Evolutionary conservation across 2,797 vertebrate genomes (phyloP).

Genomic region (Esox lucius): DNA sequence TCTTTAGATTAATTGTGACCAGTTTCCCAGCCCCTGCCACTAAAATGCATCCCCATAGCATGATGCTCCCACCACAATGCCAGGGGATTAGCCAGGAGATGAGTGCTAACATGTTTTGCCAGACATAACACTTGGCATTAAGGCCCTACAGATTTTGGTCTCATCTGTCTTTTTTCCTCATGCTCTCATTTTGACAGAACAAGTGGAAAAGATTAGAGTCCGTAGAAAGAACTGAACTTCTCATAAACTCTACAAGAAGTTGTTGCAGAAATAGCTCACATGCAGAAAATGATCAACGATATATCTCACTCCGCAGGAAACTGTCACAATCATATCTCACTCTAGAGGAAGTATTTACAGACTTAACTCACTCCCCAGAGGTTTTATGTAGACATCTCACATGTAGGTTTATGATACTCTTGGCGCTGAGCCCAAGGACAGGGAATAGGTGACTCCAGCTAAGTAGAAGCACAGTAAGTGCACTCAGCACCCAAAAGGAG

Average conservation of each 20-base stretch:
- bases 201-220: too few relatives aligned
- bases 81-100: too few relatives aligned
- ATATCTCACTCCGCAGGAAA: slow-evolving; percentile 45
- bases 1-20: too few relatives aligned
- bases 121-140: too few relatives aligned
- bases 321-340: slow-evolving; percentile 10
- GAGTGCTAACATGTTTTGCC: too few relatives aligned
- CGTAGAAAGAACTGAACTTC: background rate
- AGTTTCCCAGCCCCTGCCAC: too few relatives aligned
- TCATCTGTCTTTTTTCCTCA: background rate
- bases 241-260: background rate
- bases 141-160: too few relatives aligned
- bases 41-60: too few relatives aligned
- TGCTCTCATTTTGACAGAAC: background rate
- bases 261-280: background rate
- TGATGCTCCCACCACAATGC: too few relatives aligned
- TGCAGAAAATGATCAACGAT: background rate
- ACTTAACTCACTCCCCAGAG: slow-evolving; percentile 46
- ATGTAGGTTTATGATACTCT: background rate
- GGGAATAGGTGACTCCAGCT: background rate
- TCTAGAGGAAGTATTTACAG: slow-evolving; percentile 10
- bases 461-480: background rate
- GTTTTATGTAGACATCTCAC: background rate
- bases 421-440: background rate
- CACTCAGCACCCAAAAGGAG: background rate